Base-by-base conservation (phyloP, 2,113 vertebrate species). In the Scytalopus superciliaris region DNA sequence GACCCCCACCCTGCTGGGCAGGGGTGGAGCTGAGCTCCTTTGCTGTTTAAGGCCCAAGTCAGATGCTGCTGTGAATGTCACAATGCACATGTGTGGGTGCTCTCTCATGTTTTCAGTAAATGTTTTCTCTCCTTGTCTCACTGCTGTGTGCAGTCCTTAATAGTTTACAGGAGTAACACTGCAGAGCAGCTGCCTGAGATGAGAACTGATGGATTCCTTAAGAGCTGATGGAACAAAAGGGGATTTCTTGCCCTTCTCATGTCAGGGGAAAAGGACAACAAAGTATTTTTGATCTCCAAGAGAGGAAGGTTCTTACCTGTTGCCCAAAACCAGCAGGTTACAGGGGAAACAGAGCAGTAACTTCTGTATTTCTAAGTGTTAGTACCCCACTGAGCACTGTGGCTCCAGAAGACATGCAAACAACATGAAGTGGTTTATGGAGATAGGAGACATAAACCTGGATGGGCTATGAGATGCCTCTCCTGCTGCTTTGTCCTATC, bases 41-140 rank as follows among this genome's bases (percentile, higher is more conserved):
- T 11, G 15, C 25, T 40, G 60, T 28, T 12, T 8, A 39, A 28
- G 27, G 37, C 37, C 23, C 0, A n/a, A 39, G 50, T 24, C 37
- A 21, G 52, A 10, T 30, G 50, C 72, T 75, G 52, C 44, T 37
- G 47, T 24, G 10, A 50, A 12, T 33, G 45, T 31, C 44, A 17
- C 11, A 42, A 35, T 30, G 21, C 19, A 28, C 7, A 2, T 3
- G 19, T 23, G 15, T 24, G 12, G 30, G 37, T 25, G 13, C 35
- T 67, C 30, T 35, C 0, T 0, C n/a, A n/a, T 31, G 16, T 14
- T 67, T 44, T 63, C 9, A 31, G 13, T 37, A 31, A 44, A 31
- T 44, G 33, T 52, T 44, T 60, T 40, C 30, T 67, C 42, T 42
- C 31, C n/a, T 59, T 59, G 13, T 30, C 12, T 40, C 35, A 11